Evolutionary conservation across 2,888 invertebrate genomes (phyloP).

Genomic region (Stenichneumon culpator): DNA sequence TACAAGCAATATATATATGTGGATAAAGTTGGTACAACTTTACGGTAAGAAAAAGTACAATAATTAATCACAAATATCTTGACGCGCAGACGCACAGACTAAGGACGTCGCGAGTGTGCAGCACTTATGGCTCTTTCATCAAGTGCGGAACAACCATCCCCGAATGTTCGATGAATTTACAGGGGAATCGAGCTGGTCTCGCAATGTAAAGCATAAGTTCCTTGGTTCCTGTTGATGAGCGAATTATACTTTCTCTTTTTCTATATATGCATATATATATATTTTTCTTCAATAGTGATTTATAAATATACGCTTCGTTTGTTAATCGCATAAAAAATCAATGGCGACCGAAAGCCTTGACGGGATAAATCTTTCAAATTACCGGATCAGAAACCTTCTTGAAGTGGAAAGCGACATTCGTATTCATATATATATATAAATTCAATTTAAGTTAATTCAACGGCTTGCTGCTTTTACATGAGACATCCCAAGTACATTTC

Average conservation of each 20-base stretch:
- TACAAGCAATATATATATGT: not conserved
- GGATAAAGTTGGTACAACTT: too few relatives aligned
- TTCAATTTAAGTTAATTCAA: too few relatives aligned
- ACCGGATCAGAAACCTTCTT: slow-evolving; percentile 30
- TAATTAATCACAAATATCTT: slow-evolving; percentile 64
- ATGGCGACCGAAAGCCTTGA: slow-evolving; percentile 58
- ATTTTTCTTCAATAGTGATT: too few relatives aligned
- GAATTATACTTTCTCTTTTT: slow-evolving; percentile 11
- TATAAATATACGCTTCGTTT: too few relatives aligned
- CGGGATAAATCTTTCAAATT: slow-evolving; percentile 52
- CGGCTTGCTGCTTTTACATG: too few relatives aligned
- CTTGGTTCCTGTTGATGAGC: slow-evolving; percentile 37
- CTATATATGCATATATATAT: too few relatives aligned
- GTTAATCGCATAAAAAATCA: slow-evolving; percentile 57
- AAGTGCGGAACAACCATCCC: slow-evolving; percentile 33
- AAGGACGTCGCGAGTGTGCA: slow-evolving; percentile 29
- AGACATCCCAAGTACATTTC: too few relatives aligned
- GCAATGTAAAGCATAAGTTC: not conserved
- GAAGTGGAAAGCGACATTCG: not conserved
- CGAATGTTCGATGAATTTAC: slow-evolving; percentile 15
- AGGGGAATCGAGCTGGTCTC: slow-evolving; percentile 2
- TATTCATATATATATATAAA: not conserved
- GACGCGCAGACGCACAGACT: slow-evolving; percentile 55
- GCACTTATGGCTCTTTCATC: slow-evolving; percentile 6
- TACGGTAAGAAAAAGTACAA: slow-evolving; percentile 1